Percentiles rank a stretch among this genome's conserved stretches.
phyloP scores from a whole-genome alignment of 2,797 vertebrate genomes.

The Rhincodon typus region DNA sequence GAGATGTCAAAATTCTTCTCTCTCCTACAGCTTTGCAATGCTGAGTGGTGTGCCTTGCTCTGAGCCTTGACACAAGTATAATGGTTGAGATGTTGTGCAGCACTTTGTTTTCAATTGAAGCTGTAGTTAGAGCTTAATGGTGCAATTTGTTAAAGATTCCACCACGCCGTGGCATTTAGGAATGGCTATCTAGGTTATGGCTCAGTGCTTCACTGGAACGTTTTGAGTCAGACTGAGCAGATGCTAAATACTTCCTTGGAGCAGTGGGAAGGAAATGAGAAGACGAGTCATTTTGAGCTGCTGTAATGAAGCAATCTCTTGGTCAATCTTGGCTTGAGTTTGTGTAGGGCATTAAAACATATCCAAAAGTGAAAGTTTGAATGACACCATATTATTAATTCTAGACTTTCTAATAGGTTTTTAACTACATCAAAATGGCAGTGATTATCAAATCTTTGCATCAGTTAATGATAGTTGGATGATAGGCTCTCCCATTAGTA shows the following conservation, averaged over 20 bases:
- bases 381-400: not conserved
- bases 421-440: not conserved
- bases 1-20: not conserved
- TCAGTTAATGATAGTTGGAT: constrained; percentile 16
- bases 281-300: not conserved
- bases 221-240: not conserved
- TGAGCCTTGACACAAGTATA: not conserved
- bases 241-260: not conserved
- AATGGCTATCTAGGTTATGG: not conserved
- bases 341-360: not conserved
- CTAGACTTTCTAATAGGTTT: constrained; percentile 13
- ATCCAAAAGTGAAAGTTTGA: not conserved
- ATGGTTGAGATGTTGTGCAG: not conserved
- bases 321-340: not conserved
- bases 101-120: not conserved
- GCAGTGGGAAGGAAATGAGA: not conserved
- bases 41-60: not conserved
- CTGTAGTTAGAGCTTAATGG: not conserved
- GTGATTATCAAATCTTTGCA: constrained; percentile 1
- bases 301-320: not conserved
- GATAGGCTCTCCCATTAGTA: constrained; percentile 4
- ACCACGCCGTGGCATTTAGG: not conserved
- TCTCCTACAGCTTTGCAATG: not conserved
- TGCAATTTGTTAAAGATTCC: not conserved
- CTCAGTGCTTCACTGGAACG: not conserved